Percentiles rank a stretch among this genome's conserved stretches.
phyloP scores from a whole-genome alignment of 2,888 invertebrate species.

The Hirtodrosophila trivittata region DNA sequence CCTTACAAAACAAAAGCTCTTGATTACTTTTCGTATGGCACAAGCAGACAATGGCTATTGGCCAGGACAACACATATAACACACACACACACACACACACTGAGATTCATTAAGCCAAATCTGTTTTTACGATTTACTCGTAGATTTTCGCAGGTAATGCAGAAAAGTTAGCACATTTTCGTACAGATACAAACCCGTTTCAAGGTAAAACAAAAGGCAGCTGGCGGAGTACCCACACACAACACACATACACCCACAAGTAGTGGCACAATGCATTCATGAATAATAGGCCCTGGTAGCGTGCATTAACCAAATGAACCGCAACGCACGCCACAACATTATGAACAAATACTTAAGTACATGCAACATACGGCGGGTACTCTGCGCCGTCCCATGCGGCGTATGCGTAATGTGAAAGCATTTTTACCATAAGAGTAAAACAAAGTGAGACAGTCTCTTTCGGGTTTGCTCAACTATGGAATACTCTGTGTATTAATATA shows the following conservation, averaged over 20 bases:
- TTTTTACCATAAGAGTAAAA: slow-evolving; percentile 27
- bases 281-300: slow-evolving; percentile 66
- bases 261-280: slow-evolving; percentile 38
- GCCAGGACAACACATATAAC: background rate
- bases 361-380: background rate
- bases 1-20: no score
- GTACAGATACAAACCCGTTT: slow-evolving; percentile 38
- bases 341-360: slow-evolving; percentile 58
- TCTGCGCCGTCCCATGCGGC: slow-evolving; percentile 36
- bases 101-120: background rate
- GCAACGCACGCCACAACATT: slow-evolving; percentile 63
- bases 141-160: slow-evolving; percentile 3
- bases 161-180: slow-evolving; percentile 40
- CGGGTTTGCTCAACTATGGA: background rate
- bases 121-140: slow-evolving; percentile 2
- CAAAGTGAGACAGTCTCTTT: background rate
- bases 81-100: slow-evolving; percentile 7
- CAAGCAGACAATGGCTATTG: background rate
- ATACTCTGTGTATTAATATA: no score
- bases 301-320: slow-evolving; percentile 77
- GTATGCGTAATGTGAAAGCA: slow-evolving; percentile 53
- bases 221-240: slow-evolving; percentile 2
- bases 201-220: slow-evolving; percentile 43
- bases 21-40: no score
- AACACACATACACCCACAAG: slow-evolving; percentile 1